Base-by-base conservation (phyloP, 1,140 invertebrate genomes). In the Meloidogyne chitwoodi region DNA sequence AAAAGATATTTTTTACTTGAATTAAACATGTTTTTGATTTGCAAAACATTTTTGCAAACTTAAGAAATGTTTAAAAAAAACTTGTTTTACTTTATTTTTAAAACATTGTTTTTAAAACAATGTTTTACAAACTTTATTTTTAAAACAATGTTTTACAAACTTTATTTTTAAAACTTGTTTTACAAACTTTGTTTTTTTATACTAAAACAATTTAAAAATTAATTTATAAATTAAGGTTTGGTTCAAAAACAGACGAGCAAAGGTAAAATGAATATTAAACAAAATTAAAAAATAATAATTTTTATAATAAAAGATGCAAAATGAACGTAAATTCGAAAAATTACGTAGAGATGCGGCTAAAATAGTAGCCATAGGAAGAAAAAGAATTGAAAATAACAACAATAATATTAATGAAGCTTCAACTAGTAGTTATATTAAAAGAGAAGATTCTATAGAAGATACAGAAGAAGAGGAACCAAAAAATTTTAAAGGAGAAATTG, bases 381-480 rank as follows among this genome's bases (percentile, higher is more conserved):
- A n/a, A 56, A 56, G 48, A n/a, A n/a, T n/a, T 1, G 48, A n/a
- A 56, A 56, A 56, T 56, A n/a, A n/a, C 19, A 56, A n/a, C 19
- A 56, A 56, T 56, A 56, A 56, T 56, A 56, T 27, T 29, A n/a
- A 64, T 34, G 56, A 34, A 61, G 29, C 24, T 27, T 63, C 61
- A 24, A 34, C 24, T 27, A 44, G 68, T n/a, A 68, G 10, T 44
- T n/a, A n/a, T 27, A 29, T 38, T n/a, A 73, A 73, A 63, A 73
- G 56, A 22, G 71, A 73, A 63, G 71, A 73, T n/a, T 73, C 71
- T 11, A 64, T 64, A 31, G 71, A 73, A 10, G 71, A 63, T 64
- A 73, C 71, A 14, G 71, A 73, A 64, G 71, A 73, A 64, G 71
- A 73, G 56, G 64, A 73, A 29, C 70, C 61, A n/a, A 56, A 72